Evolutionary conservation across 30 jellyfish, hydroid and myxozoan genomes (phyloP).

Genomic region (Cassiopea andromeda): DNA sequence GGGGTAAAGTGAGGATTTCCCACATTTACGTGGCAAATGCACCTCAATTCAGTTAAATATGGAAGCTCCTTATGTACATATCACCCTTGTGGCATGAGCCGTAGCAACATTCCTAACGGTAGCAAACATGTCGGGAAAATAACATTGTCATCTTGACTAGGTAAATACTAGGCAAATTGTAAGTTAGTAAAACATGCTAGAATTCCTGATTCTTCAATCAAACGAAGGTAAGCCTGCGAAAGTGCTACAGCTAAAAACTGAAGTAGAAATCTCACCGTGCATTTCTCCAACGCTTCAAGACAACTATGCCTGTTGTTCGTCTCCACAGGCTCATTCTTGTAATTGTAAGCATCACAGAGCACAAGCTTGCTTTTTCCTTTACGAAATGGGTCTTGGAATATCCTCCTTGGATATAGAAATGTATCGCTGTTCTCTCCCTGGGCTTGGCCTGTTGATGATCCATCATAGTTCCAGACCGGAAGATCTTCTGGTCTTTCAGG

Average conservation of each 20-base stretch:
- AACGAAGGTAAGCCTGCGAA: not conserved
- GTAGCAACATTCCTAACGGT: no score
- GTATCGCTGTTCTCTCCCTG: constrained; percentile 88
- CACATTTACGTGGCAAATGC: no score
- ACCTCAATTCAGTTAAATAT: no score
- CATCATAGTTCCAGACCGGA: constrained; percentile 96
- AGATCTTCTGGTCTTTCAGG: constrained; percentile 78
- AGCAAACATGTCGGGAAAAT: no score
- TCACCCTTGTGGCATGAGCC: no score
- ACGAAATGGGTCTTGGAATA: constrained; percentile 92
- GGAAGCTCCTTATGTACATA: no score
- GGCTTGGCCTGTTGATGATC: constrained; percentile 98
- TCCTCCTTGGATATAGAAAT: constrained; percentile 82
- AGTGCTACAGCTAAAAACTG: no score
- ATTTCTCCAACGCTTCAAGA: constrained; percentile 68
- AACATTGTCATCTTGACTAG: no score
- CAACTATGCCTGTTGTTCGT: constrained; percentile 82
- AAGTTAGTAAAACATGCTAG: no score
- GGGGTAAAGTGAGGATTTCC: no score
- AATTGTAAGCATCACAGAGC: constrained; percentile 87
- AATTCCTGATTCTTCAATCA: not conserved
- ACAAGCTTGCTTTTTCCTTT: constrained; percentile 80
- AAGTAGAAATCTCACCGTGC: not conserved
- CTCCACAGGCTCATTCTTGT: constrained; percentile 81
- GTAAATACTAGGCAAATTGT: no score